phyloP scores from a whole-genome alignment of 2,888 invertebrate species.

The Eudemis profundana region DNA sequence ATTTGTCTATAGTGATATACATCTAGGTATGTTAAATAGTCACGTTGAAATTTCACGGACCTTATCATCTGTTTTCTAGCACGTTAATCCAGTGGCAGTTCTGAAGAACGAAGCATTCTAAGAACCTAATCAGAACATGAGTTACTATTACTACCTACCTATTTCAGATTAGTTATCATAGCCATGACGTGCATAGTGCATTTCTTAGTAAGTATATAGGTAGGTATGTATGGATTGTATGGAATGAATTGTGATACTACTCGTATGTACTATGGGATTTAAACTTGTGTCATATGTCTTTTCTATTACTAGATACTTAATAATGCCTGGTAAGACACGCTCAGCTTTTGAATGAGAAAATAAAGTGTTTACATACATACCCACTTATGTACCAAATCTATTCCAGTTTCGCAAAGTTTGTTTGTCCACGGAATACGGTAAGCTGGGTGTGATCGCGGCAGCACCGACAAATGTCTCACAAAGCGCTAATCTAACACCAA shows the following conservation, averaged over 20 bases:
- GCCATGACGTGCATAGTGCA: too few relatives aligned
- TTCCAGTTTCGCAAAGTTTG: conserved; percentile 28
- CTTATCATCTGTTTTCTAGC: conserved; percentile 13
- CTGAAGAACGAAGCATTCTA: conserved; percentile 17
- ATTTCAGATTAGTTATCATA: conserved; percentile 16
- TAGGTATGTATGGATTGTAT: too few relatives aligned
- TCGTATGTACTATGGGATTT: too few relatives aligned
- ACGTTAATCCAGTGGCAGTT: conserved; percentile 15
- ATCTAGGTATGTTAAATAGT: too few relatives aligned
- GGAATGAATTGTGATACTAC: too few relatives aligned
- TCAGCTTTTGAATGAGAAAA: neutral
- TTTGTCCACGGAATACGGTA: conserved; percentile 46
- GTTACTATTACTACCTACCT: neutral
- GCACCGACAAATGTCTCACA: conserved; percentile 53
- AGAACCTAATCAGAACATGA: conserved; percentile 29
- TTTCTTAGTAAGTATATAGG: too few relatives aligned
- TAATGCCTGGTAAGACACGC: too few relatives aligned
- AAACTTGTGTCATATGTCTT: too few relatives aligned
- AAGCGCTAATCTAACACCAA: conserved; percentile 61
- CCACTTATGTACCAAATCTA: conserved; percentile 4
- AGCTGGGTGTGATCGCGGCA: conserved; percentile 6
- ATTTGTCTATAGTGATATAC: too few relatives aligned
- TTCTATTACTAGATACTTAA: neutral
- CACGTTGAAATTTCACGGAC: too few relatives aligned
- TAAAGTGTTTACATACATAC: conserved; percentile 25